phyloP scores from a whole-genome alignment of 2,797 vertebrate genomes.

The Girardinus metallicus region DNA sequence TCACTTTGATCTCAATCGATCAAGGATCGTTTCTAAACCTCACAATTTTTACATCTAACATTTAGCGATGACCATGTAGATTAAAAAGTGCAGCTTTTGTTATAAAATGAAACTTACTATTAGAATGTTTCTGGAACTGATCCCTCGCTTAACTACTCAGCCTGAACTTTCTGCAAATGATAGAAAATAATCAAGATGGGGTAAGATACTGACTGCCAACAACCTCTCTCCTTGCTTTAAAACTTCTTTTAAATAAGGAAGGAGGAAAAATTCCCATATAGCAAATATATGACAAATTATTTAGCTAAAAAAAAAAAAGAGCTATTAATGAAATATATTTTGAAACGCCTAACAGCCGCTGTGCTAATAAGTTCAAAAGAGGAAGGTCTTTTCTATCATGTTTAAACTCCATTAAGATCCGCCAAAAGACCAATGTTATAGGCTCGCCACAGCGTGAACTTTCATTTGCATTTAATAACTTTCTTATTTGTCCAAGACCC shows the following conservation, averaged over 20 bases:
- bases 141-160: background rate
- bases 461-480: constrained; percentile 65
- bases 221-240: background rate
- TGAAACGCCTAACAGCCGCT: background rate
- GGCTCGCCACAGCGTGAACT: constrained; percentile 31
- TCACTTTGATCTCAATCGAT: background rate
- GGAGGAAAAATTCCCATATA: background rate
- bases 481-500: constrained; percentile 39
- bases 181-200: background rate
- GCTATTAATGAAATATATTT: background rate
- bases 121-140: background rate
- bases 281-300: background rate
- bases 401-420: constrained; percentile 20
- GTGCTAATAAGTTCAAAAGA: constrained; percentile 2
- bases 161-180: background rate
- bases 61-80: background rate
- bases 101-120: background rate
- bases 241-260: background rate
- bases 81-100: background rate
- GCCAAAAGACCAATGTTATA: constrained; percentile 33
- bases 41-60: background rate
- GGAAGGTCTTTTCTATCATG: constrained; percentile 2
- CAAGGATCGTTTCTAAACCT: background rate
- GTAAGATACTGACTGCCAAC: background rate
- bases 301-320: background rate